Evolutionary conservation across 2,888 invertebrate species (phyloP).

Genomic region (Heteromurus nitidus): DNA sequence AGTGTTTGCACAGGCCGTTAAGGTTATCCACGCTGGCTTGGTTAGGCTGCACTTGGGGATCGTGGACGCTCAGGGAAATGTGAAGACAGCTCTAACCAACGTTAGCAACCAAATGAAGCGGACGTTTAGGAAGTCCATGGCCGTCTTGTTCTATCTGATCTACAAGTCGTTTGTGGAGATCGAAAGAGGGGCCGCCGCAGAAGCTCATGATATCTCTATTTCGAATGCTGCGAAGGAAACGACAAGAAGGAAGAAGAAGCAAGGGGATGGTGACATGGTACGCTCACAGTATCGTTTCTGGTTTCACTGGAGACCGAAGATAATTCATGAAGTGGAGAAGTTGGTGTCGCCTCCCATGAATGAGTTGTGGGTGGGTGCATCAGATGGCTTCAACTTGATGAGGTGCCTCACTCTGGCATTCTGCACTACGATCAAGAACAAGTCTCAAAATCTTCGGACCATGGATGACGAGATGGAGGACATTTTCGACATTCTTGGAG

Average conservation of each 20-base stretch:
- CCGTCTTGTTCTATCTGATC: constrained; percentile 62
- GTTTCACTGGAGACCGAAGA: constrained; percentile 45
- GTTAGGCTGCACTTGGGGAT: constrained; percentile 45
- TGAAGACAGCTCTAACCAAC: constrained; percentile 27
- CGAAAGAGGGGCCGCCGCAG: constrained; percentile 48
- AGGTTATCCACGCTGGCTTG: constrained; percentile 39
- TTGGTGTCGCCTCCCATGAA: constrained; percentile 45
- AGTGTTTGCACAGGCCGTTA: constrained; percentile 33
- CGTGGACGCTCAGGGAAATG: constrained; percentile 31
- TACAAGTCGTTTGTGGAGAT: constrained; percentile 67
- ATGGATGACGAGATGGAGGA: constrained; percentile 59
- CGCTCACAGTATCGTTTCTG: constrained; percentile 49
- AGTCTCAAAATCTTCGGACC: constrained; percentile 37
- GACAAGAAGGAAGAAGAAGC: constrained; percentile 15
- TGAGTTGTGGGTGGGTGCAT: constrained; percentile 50
- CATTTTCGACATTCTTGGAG: constrained; percentile 66
- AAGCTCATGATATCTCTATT: constrained; percentile 48
- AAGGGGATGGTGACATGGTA: not conserved
- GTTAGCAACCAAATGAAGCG: constrained; percentile 32
- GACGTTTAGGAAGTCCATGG: constrained; percentile 50
- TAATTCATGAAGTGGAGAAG: constrained; percentile 28
- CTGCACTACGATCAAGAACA: constrained; percentile 65
- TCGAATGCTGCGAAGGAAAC: not conserved
- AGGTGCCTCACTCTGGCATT: constrained; percentile 68
- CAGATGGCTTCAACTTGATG: constrained; percentile 42